Evolutionary conservation across 2,797 vertebrate genomes (phyloP).

Genomic region (Leptodactylus fallax): DNA sequence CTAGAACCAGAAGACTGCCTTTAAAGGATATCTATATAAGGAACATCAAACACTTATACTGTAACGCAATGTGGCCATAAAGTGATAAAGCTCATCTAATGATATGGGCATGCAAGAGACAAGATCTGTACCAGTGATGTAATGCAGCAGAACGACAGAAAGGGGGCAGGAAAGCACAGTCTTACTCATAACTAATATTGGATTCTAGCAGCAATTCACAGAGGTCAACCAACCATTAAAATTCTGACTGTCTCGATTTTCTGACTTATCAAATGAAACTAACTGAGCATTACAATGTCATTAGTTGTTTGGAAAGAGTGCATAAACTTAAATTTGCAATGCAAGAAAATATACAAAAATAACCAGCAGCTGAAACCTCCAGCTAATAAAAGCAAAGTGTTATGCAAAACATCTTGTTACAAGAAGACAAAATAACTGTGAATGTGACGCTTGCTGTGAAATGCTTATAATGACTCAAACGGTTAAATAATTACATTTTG

Average conservation of each 20-base stretch:
- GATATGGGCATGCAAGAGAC: not conserved
- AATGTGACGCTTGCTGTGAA: constrained; percentile 21
- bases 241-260: constrained; percentile 48
- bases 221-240: constrained; percentile 54
- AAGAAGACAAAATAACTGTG: constrained; percentile 21
- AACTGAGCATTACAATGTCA: constrained; percentile 60
- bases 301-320: constrained; percentile 52
- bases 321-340: constrained; percentile 37
- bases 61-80: not conserved
- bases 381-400: constrained; percentile 13
- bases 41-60: not conserved
- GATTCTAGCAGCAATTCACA: constrained; percentile 31
- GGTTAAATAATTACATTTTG: not conserved
- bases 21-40: not conserved
- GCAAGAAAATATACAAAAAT: constrained; percentile 36
- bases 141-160: not conserved
- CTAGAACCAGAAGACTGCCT: not conserved
- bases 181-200: not conserved
- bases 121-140: not conserved
- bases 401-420: constrained; percentile 31
- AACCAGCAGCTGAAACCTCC: constrained; percentile 31
- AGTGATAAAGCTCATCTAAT: not conserved
- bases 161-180: constrained; percentile 53
- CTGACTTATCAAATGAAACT: constrained; percentile 56
- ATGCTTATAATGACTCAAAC: not conserved